These are phyloP conservation scores for Sparidentex hasta DNA, from an alignment of 2,797 vertebrate species.

Conservation along the genomic window DNA sequence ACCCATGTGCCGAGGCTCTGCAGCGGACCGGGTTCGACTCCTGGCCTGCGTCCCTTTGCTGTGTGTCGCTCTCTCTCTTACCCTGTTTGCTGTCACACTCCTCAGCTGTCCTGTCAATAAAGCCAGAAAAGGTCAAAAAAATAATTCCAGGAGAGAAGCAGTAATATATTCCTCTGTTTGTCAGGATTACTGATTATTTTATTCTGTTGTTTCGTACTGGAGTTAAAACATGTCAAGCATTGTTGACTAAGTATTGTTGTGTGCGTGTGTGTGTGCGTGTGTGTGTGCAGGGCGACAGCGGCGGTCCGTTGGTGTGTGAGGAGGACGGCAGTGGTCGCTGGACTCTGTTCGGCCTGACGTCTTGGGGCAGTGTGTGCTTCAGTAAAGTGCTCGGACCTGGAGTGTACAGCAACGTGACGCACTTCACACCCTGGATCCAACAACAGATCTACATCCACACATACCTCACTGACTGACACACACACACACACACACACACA, in stretches of 20 bases:
- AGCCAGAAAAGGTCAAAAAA: too few species aligned
- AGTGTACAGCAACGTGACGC: slow-evolving; percentile 96
- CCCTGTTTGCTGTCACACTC: too few species aligned
- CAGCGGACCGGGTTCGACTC: too few species aligned
- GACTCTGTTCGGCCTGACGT: slow-evolving; percentile 95
- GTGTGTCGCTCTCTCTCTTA: too few species aligned
- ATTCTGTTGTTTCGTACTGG: too few species aligned
- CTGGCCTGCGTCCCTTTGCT: too few species aligned
- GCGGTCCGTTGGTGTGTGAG: slow-evolving; percentile 94
- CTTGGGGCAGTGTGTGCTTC: slow-evolving; percentile 97
- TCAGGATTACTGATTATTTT: too few species aligned
- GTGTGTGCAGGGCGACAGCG: slow-evolving; percentile 92
- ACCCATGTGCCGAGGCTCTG: too few species aligned
- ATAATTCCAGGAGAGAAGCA: too few species aligned
- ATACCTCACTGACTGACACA: slow-evolving; percentile 83
- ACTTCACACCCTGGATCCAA: slow-evolving; percentile 95
- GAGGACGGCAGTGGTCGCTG: slow-evolving; percentile 81
- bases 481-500: slow-evolving; percentile 31
- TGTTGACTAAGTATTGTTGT: neutral
- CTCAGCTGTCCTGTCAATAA: too few species aligned
- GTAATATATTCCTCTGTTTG: too few species aligned
- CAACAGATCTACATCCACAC: slow-evolving; percentile 95
- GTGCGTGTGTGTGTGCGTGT: slow-evolving; percentile 36
- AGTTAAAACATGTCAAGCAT: too few species aligned
- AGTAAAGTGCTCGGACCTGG: slow-evolving; percentile 95